These are phyloP conservation scores for Percina caprodes DNA, from an alignment of 2,113 vertebrate species.

Conservation along the genomic window DNA sequence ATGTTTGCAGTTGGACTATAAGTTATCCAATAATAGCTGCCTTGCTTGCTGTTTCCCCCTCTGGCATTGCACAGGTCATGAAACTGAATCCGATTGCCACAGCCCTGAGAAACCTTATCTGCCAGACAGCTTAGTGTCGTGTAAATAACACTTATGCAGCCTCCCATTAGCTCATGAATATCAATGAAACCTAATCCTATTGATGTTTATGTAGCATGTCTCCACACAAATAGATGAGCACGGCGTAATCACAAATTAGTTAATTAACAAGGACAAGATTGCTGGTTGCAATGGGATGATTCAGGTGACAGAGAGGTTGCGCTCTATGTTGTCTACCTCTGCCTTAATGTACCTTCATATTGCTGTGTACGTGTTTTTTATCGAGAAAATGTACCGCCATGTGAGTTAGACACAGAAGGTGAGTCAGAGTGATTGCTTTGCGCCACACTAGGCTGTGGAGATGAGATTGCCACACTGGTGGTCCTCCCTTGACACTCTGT, in stretches of 20 bases:
- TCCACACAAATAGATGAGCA: conserved; percentile 71
- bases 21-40: conserved; percentile 49
- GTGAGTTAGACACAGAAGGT: conserved; percentile 56
- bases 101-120: conserved; percentile 76
- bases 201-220: conserved; percentile 80
- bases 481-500: conserved; percentile 63
- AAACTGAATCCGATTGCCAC: conserved; percentile 69
- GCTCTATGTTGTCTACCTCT: background rate
- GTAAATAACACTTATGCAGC: conserved; percentile 78
- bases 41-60: conserved; percentile 38
- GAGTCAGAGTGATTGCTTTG: conserved; percentile 70
- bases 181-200: conserved; percentile 83
- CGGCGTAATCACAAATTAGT: conserved; percentile 75
- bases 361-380: conserved; percentile 10
- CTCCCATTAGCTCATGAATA: conserved; percentile 82
- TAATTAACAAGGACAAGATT: conserved; percentile 71
- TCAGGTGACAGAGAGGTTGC: conserved; percentile 50
- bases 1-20: conserved; percentile 58
- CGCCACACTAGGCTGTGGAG: conserved; percentile 66
- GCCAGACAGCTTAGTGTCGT: conserved; percentile 76
- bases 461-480: conserved; percentile 70
- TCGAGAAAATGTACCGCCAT: conserved; percentile 21
- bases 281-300: conserved; percentile 64
- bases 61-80: conserved; percentile 64
- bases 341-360: conserved; percentile 31